These are phyloP conservation scores for Cryptocheilus praepositus DNA, from an alignment of 2,888 invertebrate genomes.

Conservation along the genomic window DNA sequence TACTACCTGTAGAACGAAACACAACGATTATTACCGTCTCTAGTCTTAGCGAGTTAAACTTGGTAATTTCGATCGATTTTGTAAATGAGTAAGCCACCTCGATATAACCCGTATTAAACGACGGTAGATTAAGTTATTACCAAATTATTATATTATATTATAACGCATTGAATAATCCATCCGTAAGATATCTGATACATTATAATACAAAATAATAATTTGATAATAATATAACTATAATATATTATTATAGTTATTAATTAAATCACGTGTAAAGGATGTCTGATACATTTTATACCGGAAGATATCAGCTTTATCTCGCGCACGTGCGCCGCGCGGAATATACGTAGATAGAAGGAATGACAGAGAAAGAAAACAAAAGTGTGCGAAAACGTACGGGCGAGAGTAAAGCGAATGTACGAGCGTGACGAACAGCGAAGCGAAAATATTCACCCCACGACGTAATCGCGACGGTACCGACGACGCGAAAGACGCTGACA, in stretches of 20 bases:
- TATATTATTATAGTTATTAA: no score
- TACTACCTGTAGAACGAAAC: conserved; percentile 57
- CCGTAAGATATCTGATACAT: no score
- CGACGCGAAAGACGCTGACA: conserved; percentile 12
- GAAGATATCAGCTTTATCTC: conserved; percentile 47
- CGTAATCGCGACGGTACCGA: conserved; percentile 24
- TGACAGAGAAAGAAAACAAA: conserved; percentile 15
- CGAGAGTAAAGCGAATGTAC: not conserved
- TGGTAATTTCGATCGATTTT: conserved; percentile 53
- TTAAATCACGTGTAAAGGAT: conserved; percentile 40
- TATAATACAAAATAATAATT: no score
- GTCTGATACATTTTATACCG: conserved; percentile 54
- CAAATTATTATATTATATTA: no score
- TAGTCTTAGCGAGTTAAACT: conserved; percentile 58
- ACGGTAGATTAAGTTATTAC: conserved; percentile 54
- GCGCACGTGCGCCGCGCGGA: conserved; percentile 16
- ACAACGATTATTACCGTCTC: conserved; percentile 69
- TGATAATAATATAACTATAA: no score
- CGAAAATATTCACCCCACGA: not conserved
- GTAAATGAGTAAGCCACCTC: conserved; percentile 42
- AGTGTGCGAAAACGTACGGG: conserved; percentile 4
- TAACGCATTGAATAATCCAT: no score
- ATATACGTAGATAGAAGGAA: not conserved
- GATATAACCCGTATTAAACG: conserved; percentile 50
- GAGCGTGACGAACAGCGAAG: not conserved